A percentile compares a stretch with the other conserved stretches of the same genome.
Conservation (phyloP, 1,140 invertebrate species). For the Magallana gigas region DNA sequence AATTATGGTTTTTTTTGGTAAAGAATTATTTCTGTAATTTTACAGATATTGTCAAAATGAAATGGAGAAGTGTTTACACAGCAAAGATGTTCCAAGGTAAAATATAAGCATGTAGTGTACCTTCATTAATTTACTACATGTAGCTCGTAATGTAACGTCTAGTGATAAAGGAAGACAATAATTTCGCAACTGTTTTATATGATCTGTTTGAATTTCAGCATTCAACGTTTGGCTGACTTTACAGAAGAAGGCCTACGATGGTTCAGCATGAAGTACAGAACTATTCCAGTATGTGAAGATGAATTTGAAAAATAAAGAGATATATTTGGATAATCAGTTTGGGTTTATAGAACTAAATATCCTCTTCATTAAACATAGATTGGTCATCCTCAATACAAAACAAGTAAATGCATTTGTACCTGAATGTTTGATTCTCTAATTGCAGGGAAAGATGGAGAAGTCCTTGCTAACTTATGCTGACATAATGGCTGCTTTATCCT, state of each 20-base stretch:
- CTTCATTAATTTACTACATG: too few relatives aligned
- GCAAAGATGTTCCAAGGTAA: not conserved
- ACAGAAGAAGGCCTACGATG: not conserved
- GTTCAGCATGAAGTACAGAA: constrained; percentile 3
- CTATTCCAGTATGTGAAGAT: not conserved
- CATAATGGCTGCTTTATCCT: constrained; percentile 46
- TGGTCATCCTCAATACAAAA: too few relatives aligned
- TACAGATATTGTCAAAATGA: not conserved
- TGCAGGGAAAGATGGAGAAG: not conserved
- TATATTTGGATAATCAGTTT: too few relatives aligned
- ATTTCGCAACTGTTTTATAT: too few relatives aligned
- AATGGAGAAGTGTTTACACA: not conserved
- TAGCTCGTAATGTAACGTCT: too few relatives aligned
- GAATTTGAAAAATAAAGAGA: too few relatives aligned
- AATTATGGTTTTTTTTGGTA: too few relatives aligned
- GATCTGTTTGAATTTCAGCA: not conserved
- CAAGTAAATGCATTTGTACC: too few relatives aligned
- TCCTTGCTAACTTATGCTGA: constrained; percentile 47
- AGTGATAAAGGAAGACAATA: too few relatives aligned
- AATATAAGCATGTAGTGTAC: too few relatives aligned
- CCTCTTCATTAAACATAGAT: too few relatives aligned
- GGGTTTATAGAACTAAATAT: too few relatives aligned
- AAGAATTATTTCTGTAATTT: not conserved
- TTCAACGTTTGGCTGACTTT: not conserved
- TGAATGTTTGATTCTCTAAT: not conserved